Conservation (phyloP, 2,888 invertebrate species). For the Eurytoma californica region DNA sequence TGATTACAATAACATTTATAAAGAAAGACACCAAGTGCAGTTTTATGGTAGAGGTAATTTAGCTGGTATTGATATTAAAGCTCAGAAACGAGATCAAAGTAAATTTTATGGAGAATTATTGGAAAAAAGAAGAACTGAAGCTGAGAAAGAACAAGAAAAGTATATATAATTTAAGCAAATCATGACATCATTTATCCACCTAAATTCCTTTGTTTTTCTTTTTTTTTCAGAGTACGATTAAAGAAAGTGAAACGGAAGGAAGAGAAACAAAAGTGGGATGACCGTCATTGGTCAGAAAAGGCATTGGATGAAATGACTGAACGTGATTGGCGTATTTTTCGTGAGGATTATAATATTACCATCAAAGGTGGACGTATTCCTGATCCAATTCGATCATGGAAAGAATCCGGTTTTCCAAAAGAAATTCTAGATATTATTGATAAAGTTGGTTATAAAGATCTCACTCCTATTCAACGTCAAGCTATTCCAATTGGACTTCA, state of each 20-base stretch:
- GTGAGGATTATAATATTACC: constrained; percentile 99
- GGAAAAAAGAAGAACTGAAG: constrained; percentile 95
- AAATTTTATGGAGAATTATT: constrained; percentile 97
- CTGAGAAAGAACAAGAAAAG: constrained; percentile 97
- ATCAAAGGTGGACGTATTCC: constrained; percentile 98
- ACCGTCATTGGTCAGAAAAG: constrained; percentile 99
- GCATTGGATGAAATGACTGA: constrained; percentile 96
- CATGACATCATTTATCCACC: constrained; percentile 11
- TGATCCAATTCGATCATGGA: constrained; percentile 96
- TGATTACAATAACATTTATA: constrained; percentile 98
- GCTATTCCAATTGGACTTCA: constrained; percentile 98
- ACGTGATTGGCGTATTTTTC: constrained; percentile 99
- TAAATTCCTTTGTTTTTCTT: constrained; percentile 54
- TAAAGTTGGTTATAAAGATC: constrained; percentile 96
- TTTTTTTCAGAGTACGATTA: constrained; percentile 79
- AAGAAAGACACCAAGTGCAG: constrained; percentile 97
- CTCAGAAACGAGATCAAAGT: constrained; percentile 95
- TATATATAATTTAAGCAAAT: constrained; percentile 50
- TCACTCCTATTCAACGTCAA: constrained; percentile 99
- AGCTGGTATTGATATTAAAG: constrained; percentile 98
- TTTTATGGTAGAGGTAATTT: constrained; percentile 98
- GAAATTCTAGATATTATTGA: constrained; percentile 96
- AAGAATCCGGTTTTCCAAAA: constrained; percentile 91
- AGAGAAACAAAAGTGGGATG: constrained; percentile 99
- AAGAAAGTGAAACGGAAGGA: constrained; percentile 96